These are phyloP conservation scores for Sarcophaga rosellei DNA, from an alignment of 2,888 invertebrate species.

Conservation along the genomic window DNA sequence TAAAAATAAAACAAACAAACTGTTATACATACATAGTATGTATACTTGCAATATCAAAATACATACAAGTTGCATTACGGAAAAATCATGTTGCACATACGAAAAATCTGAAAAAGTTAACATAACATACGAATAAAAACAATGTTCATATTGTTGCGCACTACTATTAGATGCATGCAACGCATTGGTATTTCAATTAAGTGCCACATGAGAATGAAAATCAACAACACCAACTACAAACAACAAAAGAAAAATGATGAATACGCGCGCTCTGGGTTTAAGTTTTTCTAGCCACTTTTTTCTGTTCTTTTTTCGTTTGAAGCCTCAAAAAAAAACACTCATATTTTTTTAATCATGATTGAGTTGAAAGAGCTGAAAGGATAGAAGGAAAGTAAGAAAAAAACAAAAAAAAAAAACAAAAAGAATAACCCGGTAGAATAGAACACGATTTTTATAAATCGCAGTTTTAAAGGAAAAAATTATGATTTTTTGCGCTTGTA, in stretches of 20 bases:
- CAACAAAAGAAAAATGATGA: slow-evolving; percentile 56
- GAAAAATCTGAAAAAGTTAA: background rate
- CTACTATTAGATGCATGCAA: slow-evolving; percentile 60
- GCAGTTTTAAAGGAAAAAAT: slow-evolving; percentile 45
- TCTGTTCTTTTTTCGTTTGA: background rate
- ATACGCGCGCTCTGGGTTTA: slow-evolving; percentile 43
- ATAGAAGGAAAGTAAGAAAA: background rate
- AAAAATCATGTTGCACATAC: slow-evolving; percentile 56
- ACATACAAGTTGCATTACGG: slow-evolving; percentile 61
- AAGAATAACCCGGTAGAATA: background rate
- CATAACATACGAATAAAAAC: slow-evolving; percentile 1
- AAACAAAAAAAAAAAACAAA: no score
- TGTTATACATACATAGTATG: slow-evolving; percentile 50
- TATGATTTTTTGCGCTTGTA: slow-evolving; percentile 52
- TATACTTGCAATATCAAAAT: slow-evolving; percentile 48
- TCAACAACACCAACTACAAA: no score
- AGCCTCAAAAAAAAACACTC: background rate
- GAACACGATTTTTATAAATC: slow-evolving; percentile 39
- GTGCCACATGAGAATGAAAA: slow-evolving; percentile 4
- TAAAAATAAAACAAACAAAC: slow-evolving; percentile 8
- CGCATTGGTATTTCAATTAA: slow-evolving; percentile 68
- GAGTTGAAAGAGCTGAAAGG: slow-evolving; percentile 54
- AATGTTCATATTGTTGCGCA: slow-evolving; percentile 41
- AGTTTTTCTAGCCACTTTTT: slow-evolving; percentile 1
- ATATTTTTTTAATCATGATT: slow-evolving; percentile 46